Evolutionary conservation across 2,113 vertebrate species (phyloP), one percentile per base, ranked within the genome.

Genomic region (Mionectes macconnelli): DNA sequence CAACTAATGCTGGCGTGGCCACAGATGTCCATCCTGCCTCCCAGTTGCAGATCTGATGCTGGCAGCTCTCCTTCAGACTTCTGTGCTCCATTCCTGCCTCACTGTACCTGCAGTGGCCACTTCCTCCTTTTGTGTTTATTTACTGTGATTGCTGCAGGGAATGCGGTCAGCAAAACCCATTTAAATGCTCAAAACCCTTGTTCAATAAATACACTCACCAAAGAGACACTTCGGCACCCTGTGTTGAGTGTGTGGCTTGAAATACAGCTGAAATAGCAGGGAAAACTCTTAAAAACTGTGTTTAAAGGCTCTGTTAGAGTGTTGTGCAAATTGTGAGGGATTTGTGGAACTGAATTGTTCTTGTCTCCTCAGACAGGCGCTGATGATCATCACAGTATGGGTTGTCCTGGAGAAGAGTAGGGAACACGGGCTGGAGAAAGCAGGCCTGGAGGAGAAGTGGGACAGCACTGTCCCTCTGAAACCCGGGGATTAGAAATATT

Each of bases 191-290:
- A 50, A 1, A 47, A 4, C 31, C 27, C 30, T 35, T 12, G 15
- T 50, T 87, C 59, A 6, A 14, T 39, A 19, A 72, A 55, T 2
- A 0, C 31, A 1, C 1, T 31, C 70, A 63, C 55, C 87, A 19
- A 19, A 21, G 14, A 80, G n/a, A 52, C 25, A 70, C 9, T 8
- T 20, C 8, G 47, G 10, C 14, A 16, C 20, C 21, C 57, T 39
- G 10, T 16, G 42, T 16, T 18, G 70, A 37, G 39, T 1, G 5
- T 25, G 23, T 42, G 30, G 44, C 85, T 92, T 95, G 95, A 92
- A 93, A 90, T 88, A 14, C 2, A 97, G 92, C 93, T 30, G 52
- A 59, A 80, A 56, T 37, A 72, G 64, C 93, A 96, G 91, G 91
- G 79, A 83, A 74, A 96, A 87, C 87, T 97, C 57, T 72, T 44